Percentiles rank a stretch among this genome's conserved stretches.
Conservation (phyloP, 2,888 invertebrate genomes). For the Acanthococcus lagerstroemiae region DNA sequence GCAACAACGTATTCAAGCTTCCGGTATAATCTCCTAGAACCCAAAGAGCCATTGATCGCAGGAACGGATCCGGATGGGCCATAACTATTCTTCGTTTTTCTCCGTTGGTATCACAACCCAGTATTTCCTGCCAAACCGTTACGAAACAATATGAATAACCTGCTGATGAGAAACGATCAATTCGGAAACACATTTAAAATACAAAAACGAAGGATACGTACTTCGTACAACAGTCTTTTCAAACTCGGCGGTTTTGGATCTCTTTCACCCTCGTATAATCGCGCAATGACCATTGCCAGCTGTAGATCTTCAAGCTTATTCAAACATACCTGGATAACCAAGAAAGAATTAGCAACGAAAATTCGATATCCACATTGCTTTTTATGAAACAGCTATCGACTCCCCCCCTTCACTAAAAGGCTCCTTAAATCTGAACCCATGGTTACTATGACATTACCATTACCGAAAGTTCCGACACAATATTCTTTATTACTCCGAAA, state of each 20-base stretch:
- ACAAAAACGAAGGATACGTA: constrained; percentile 40
- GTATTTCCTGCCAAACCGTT: constrained; percentile 40
- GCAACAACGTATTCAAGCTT: constrained; percentile 73
- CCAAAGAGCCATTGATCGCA: constrained; percentile 97
- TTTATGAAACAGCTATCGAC: background rate
- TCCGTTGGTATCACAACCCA: constrained; percentile 53
- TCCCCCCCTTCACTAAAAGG: too few species aligned
- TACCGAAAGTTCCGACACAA: too few species aligned
- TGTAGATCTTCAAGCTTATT: constrained; percentile 91
- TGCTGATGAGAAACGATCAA: too few species aligned
- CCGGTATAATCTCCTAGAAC: constrained; percentile 81
- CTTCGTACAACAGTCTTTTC: constrained; percentile 64
- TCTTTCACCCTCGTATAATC: constrained; percentile 75
- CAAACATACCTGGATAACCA: constrained; percentile 58
- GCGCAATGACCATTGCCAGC: constrained; percentile 83
- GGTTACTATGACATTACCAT: too few species aligned
- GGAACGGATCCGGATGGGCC: constrained; percentile 89
- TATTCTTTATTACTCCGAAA: too few species aligned
- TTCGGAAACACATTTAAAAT: background rate
- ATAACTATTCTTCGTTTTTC: constrained; percentile 60
- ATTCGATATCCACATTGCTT: background rate
- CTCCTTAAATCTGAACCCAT: too few species aligned
- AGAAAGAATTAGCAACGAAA: constrained; percentile 25
- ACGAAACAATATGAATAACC: too few species aligned
- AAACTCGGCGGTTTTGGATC: constrained; percentile 60